These are phyloP conservation scores for Epirrhoe alternata DNA, from an alignment of 2,888 invertebrate genomes.

Conservation along the genomic window DNA sequence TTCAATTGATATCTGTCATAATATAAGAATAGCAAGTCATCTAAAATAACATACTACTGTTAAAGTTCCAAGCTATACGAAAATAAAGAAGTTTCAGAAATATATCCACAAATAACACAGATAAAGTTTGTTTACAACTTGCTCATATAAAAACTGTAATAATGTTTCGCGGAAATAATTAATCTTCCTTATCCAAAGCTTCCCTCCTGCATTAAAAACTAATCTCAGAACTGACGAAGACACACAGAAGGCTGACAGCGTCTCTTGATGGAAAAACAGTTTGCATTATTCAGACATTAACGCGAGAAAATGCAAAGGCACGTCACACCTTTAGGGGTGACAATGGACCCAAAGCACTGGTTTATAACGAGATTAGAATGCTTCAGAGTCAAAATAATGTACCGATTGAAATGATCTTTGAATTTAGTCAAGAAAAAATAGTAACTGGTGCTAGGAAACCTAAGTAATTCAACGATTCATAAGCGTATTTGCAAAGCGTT, in stretches of 20 bases:
- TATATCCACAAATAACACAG: neutral
- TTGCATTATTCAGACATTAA: slow-evolving; percentile 55
- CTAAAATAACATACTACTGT: neutral
- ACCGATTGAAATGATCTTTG: neutral
- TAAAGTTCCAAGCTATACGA: neutral
- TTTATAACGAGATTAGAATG: neutral
- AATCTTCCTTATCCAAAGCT: neutral
- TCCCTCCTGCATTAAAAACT: slow-evolving; percentile 20
- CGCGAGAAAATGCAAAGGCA: slow-evolving; percentile 39
- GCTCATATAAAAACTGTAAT: neutral
- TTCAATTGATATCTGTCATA: neutral
- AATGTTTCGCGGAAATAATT: neutral
- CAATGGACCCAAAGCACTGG: neutral
- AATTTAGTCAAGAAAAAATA: no score
- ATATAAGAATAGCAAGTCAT: neutral
- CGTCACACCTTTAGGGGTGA: slow-evolving; percentile 16
- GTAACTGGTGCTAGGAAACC: no score
- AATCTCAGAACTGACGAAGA: slow-evolving; percentile 24
- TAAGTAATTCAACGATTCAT: no score
- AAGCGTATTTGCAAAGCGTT: no score
- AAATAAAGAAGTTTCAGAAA: neutral
- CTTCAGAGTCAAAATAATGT: neutral
- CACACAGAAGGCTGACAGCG: slow-evolving; percentile 19
- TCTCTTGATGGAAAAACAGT: slow-evolving; percentile 40
- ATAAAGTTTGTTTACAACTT: neutral